phyloP scores from a whole-genome alignment of 2,113 vertebrate genomes.

The Elgaria multicarinata region DNA sequence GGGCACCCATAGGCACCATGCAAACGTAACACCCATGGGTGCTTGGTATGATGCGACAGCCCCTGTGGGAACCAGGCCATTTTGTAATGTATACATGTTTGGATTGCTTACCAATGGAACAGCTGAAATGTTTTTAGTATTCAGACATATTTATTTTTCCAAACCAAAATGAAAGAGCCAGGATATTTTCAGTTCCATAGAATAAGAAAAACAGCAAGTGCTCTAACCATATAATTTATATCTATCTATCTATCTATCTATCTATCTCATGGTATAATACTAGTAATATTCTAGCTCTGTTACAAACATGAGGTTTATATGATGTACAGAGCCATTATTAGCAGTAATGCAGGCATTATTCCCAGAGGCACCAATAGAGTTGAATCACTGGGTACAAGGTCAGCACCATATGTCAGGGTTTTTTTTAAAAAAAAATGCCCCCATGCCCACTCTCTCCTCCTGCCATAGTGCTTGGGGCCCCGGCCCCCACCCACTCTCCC shows the following conservation, averaged over 20 bases:
- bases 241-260: too few relatives aligned
- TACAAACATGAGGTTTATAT: background rate
- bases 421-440: too few relatives aligned
- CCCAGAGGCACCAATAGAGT: too few relatives aligned
- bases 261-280: background rate
- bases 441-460: too few relatives aligned
- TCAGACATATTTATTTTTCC: background rate
- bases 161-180: background rate
- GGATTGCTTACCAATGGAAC: background rate
- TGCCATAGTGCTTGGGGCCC: too few relatives aligned
- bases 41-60: too few relatives aligned
- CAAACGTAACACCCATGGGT: too few relatives aligned
- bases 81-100: background rate
- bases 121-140: background rate
- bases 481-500: too few relatives aligned
- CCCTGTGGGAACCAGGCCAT: too few relatives aligned
- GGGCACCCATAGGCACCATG: too few relatives aligned
- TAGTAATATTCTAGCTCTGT: background rate
- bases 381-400: too few relatives aligned
- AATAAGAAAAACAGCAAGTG: background rate
- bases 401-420: too few relatives aligned
- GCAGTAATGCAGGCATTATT: background rate
- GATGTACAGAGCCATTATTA: background rate
- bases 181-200: background rate
- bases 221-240: background rate